phyloP scores from a whole-genome alignment of 2,113 vertebrate species.

The Gobiocypris rarus region DNA sequence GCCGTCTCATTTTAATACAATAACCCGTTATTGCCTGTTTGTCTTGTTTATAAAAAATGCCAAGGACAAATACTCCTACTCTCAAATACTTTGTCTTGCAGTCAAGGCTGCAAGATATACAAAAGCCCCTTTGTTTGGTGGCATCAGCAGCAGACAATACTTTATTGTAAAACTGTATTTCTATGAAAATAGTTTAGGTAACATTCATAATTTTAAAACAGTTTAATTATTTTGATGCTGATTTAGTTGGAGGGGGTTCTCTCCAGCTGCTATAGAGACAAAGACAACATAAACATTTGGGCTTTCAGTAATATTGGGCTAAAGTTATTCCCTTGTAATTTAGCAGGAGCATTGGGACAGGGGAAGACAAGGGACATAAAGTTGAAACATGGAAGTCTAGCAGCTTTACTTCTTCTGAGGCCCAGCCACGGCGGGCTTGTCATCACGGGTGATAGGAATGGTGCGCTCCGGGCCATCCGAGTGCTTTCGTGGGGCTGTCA shows the following conservation, averaged over 20 bases:
- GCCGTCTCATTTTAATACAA: neutral
- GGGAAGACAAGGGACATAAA: conserved; percentile 32
- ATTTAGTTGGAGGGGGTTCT: too few relatives aligned
- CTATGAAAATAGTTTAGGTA: conserved; percentile 5
- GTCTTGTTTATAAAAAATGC: conserved; percentile 2
- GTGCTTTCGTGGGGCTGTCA: conserved; percentile 83
- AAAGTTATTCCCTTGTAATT: neutral
- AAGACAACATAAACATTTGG: neutral
- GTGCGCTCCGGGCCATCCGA: conserved; percentile 76
- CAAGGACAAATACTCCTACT: conserved; percentile 34
- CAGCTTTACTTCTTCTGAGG: conserved; percentile 84
- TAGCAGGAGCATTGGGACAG: conserved; percentile 53
- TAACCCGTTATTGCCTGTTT: neutral
- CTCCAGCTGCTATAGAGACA: conserved; percentile 10
- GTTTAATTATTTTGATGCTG: neutral
- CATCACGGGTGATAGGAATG: conserved; percentile 88
- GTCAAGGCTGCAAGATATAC: conserved; percentile 5
- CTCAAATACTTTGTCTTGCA: conserved; percentile 30
- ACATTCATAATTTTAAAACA: neutral
- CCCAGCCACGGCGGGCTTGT: conserved; percentile 78
- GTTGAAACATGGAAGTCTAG: conserved; percentile 44
- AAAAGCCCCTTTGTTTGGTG: conserved; percentile 35
- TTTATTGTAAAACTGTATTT: conserved; percentile 27
- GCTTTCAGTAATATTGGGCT: neutral
- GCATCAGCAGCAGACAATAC: conserved; percentile 13